Percentiles rank a stretch among this genome's conserved stretches.
These are phyloP conservation scores for Andrena flavipes DNA, from an alignment of 2,888 invertebrate genomes.

Conservation along the genomic window DNA sequence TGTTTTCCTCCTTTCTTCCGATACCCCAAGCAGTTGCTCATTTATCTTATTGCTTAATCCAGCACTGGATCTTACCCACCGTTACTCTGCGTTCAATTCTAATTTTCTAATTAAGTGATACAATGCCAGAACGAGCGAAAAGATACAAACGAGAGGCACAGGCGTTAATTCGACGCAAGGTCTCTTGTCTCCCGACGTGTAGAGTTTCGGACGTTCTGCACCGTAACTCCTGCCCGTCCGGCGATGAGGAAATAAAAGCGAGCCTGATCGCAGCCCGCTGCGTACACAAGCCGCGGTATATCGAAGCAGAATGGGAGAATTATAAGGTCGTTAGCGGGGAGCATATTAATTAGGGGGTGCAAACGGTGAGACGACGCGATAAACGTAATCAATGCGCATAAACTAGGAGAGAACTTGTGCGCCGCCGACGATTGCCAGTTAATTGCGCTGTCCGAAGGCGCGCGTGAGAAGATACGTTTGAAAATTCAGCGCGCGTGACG, in stretches of 20 bases:
- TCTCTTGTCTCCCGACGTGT: slow-evolving; percentile 16
- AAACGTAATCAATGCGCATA: slow-evolving; percentile 41
- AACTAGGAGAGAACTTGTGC: neutral
- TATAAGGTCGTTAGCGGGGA: slow-evolving; percentile 39
- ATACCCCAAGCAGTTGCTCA: no score
- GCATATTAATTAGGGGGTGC: slow-evolving; percentile 53
- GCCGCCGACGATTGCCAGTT: neutral
- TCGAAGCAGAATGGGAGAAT: slow-evolving; percentile 38
- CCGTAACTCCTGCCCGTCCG: slow-evolving; percentile 8
- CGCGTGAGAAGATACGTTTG: slow-evolving; percentile 15
- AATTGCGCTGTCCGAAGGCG: neutral
- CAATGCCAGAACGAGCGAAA: neutral
- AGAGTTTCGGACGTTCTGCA: slow-evolving; percentile 40
- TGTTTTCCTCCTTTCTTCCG: no score
- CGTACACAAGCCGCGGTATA: neutral
- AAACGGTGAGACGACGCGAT: slow-evolving; percentile 33
- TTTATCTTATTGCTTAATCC: no score
- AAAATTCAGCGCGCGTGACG: slow-evolving; percentile 22
- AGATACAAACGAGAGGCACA: slow-evolving; percentile 13
- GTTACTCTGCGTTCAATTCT: no score
- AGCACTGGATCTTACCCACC: no score
- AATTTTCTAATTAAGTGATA: no score
- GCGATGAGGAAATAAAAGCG: slow-evolving; percentile 45
- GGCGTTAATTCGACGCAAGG: slow-evolving; percentile 26
- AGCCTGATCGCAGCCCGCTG: slow-evolving; percentile 27